Percentiles rank a stretch among this genome's conserved stretches.
These are phyloP conservation scores for Eurytoma adleriae DNA, from an alignment of 2,888 invertebrate genomes.

Conservation along the genomic window DNA sequence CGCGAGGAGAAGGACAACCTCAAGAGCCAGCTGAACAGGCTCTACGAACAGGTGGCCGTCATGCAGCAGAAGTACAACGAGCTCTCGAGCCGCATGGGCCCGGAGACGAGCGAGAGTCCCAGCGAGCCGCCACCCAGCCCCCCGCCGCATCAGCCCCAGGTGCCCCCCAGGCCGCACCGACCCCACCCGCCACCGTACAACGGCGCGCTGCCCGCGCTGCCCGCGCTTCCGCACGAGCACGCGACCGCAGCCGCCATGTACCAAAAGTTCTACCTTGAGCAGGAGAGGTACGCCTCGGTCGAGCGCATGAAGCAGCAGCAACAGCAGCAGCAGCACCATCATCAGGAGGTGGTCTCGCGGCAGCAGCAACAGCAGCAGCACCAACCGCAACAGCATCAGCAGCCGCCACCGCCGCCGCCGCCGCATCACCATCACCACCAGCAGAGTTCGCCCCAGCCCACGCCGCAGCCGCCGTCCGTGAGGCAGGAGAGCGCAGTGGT, in stretches of 20 bases:
- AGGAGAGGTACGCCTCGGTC: slow-evolving; percentile 78
- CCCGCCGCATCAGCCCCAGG: slow-evolving; percentile 77
- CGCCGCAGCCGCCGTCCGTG: slow-evolving; percentile 61
- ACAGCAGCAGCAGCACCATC: slow-evolving; percentile 77
- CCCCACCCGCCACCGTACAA: slow-evolving; percentile 78
- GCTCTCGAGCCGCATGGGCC: slow-evolving; percentile 89
- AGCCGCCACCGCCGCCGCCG: slow-evolving; percentile 75
- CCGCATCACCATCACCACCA: slow-evolving; percentile 78
- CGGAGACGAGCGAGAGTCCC: slow-evolving; percentile 79
- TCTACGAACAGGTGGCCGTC: slow-evolving; percentile 93
- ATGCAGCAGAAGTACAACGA: slow-evolving; percentile 95
- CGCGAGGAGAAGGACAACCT: slow-evolving; percentile 91
- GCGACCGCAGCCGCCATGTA: slow-evolving; percentile 75
- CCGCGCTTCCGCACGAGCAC: slow-evolving; percentile 80
- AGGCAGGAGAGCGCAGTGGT: slow-evolving; percentile 62
- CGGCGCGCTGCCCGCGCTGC: slow-evolving; percentile 78
- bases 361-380: slow-evolving; percentile 76
- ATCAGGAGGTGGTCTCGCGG: slow-evolving; percentile 74
- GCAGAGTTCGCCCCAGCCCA: slow-evolving; percentile 73
- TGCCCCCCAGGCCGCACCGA: slow-evolving; percentile 76
- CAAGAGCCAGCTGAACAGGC: slow-evolving; percentile 89
- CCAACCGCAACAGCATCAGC: slow-evolving; percentile 78
- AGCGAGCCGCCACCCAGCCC: slow-evolving; percentile 75
- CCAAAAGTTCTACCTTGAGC: slow-evolving; percentile 79
- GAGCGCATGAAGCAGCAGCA: slow-evolving; percentile 77